Evolutionary conservation across 1,140 invertebrate species (phyloP).

Genomic region (Arctopsyche grandis): DNA sequence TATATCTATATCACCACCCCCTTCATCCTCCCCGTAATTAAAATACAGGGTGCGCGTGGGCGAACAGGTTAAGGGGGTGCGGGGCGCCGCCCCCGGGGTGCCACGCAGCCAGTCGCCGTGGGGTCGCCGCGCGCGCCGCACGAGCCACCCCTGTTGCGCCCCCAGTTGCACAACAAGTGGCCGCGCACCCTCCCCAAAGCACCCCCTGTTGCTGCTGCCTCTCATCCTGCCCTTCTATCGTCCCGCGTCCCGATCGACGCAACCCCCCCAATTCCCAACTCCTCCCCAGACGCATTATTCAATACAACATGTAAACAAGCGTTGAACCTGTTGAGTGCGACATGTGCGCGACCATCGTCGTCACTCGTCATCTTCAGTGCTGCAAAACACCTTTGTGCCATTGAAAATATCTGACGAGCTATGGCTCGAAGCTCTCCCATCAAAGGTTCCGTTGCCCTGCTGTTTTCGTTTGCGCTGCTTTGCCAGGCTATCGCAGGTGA

Average conservation of each 20-base stretch:
- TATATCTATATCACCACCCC: too few relatives aligned
- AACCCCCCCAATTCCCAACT: not conserved
- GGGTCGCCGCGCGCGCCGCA: constrained; percentile 21
- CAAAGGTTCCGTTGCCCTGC: not conserved
- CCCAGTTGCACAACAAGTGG: constrained; percentile 28
- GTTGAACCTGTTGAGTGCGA: too few relatives aligned
- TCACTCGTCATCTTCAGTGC: not conserved
- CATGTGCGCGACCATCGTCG: too few relatives aligned
- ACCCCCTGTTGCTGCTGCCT: not conserved
- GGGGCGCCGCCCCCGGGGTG: not conserved
- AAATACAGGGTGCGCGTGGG: not conserved
- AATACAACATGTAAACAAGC: too few relatives aligned
- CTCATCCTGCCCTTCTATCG: not conserved
- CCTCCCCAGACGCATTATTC: too few relatives aligned
- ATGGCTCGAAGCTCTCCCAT: not conserved
- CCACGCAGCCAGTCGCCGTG: constrained; percentile 3
- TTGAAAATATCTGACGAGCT: not conserved
- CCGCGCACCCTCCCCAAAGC: not conserved
- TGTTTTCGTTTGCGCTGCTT: constrained; percentile 1
- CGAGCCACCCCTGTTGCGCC: constrained; percentile 5
- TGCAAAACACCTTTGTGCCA: too few relatives aligned
- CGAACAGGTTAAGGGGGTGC: not conserved
- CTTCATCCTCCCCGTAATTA: too few relatives aligned
- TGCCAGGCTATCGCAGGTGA: constrained; percentile 6
- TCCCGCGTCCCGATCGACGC: not conserved